Evolutionary conservation across 2,113 vertebrate genomes (phyloP).

Genomic region (Asarcornis scutulata): DNA sequence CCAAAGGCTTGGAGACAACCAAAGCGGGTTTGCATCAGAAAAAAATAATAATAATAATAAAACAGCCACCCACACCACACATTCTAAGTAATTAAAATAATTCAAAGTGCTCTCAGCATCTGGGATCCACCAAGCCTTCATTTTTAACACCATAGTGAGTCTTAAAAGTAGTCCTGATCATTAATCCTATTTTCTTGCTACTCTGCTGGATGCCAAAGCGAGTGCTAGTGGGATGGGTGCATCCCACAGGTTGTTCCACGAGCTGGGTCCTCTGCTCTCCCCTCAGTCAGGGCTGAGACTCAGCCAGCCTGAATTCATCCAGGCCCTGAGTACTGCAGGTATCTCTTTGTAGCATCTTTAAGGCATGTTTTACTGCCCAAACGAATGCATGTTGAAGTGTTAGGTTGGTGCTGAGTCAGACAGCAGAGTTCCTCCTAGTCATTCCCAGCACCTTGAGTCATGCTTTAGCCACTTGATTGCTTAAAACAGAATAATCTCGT

Average conservation of each 20-base stretch:
- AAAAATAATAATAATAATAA: neutral
- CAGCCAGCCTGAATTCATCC: neutral
- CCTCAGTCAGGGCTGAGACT: neutral
- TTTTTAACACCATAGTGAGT: neutral
- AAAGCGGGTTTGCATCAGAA: slow-evolving; percentile 1
- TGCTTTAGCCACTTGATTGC: neutral
- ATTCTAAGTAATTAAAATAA: neutral
- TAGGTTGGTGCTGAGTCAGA: neutral
- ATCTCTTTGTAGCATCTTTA: neutral
- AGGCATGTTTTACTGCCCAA: neutral
- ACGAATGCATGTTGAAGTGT: fast-evolving
- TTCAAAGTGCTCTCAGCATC: neutral
- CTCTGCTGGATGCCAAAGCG: neutral
- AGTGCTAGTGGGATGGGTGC: neutral
- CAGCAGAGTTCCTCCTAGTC: neutral
- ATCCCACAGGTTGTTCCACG: neutral
- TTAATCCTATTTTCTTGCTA: neutral
- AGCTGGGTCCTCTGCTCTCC: neutral
- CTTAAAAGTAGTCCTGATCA: neutral
- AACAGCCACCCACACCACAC: neutral
- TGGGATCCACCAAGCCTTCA: neutral
- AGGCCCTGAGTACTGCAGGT: neutral
- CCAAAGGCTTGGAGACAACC: neutral
- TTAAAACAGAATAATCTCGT: neutral
- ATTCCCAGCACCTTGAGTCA: neutral